Percentiles rank a stretch among this genome's conserved stretches.
These are phyloP conservation scores for Mylabris sibirica DNA, from an alignment of 2,888 invertebrate genomes.

Conservation along the genomic window DNA sequence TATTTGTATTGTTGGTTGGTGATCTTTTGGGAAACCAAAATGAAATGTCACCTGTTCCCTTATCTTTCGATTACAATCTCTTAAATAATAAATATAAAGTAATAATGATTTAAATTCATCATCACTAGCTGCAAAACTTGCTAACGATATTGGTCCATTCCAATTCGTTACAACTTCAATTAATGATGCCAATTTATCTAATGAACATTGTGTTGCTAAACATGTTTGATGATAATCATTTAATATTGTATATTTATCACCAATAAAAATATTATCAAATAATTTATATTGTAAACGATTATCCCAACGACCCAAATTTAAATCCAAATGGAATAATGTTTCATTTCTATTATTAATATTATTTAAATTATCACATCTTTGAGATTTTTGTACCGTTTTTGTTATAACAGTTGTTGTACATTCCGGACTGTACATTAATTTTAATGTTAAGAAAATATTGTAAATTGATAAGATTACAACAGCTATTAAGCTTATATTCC, in stretches of 20 bases:
- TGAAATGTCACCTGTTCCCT: constrained; percentile 80
- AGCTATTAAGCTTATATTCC: constrained; percentile 73
- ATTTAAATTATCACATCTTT: constrained; percentile 37
- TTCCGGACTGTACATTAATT: constrained; percentile 64
- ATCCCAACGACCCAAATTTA: constrained; percentile 79
- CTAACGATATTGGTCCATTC: constrained; percentile 86
- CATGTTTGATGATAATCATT: constrained; percentile 67
- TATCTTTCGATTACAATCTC: constrained; percentile 76
- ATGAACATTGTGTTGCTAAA: constrained; percentile 85
- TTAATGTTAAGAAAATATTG: constrained; percentile 68
- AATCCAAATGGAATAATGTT: constrained; percentile 67
- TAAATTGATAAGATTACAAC: constrained; percentile 72
- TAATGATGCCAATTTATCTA: constrained; percentile 81
- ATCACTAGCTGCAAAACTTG: constrained; percentile 80
- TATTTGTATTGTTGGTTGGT: constrained; percentile 50
- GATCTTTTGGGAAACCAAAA: constrained; percentile 72
- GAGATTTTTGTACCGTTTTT: constrained; percentile 37
- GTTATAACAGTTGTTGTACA: constrained; percentile 49
- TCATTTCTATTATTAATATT: constrained; percentile 50
- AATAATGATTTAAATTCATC: constrained; percentile 78
- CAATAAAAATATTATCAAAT: constrained; percentile 77
- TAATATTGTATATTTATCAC: constrained; percentile 70
- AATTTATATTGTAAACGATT: constrained; percentile 72
- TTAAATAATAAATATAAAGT: constrained; percentile 78
- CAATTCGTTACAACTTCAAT: constrained; percentile 81